Evolutionary conservation across 1,140 invertebrate genomes (phyloP).

Genomic region (Drosophila nigrodunni): DNA sequence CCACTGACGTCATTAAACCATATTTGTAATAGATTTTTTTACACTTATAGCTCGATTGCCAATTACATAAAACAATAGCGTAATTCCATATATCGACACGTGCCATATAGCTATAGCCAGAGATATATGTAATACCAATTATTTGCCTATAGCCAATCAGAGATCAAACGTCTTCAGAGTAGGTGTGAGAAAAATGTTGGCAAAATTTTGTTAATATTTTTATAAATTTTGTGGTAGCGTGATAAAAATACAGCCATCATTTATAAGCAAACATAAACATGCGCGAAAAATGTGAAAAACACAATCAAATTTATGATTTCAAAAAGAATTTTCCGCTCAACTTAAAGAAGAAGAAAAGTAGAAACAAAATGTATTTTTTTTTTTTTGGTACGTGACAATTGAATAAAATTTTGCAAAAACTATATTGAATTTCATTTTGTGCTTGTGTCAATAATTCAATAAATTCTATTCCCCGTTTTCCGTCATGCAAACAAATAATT

Average conservation of each 20-base stretch:
- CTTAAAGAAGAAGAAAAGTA: constrained; percentile 1
- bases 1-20: constrained; percentile 8
- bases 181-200: constrained; percentile 39
- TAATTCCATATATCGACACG: background rate
- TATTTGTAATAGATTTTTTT: constrained; percentile 8
- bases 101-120: background rate
- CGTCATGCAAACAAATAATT: constrained; percentile 76
- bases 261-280: constrained; percentile 20
- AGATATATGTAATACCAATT: constrained; percentile 13
- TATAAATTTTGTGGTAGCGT: constrained; percentile 15
- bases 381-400: constrained; percentile 37
- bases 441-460: constrained; percentile 57
- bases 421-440: constrained; percentile 35
- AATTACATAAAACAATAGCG: constrained; percentile 18
- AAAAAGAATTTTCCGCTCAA: constrained; percentile 36
- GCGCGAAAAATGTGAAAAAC: constrained; percentile 19
- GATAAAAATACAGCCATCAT: constrained; percentile 36
- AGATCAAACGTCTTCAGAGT: background rate
- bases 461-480: constrained; percentile 55
- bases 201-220: constrained; percentile 17
- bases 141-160: constrained; percentile 24
- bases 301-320: constrained; percentile 52
- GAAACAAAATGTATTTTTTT: background rate
- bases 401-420: constrained; percentile 26
- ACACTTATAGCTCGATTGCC: background rate